Conservation (phyloP, 1,140 invertebrate species). For the Conus betulinus region DNA sequence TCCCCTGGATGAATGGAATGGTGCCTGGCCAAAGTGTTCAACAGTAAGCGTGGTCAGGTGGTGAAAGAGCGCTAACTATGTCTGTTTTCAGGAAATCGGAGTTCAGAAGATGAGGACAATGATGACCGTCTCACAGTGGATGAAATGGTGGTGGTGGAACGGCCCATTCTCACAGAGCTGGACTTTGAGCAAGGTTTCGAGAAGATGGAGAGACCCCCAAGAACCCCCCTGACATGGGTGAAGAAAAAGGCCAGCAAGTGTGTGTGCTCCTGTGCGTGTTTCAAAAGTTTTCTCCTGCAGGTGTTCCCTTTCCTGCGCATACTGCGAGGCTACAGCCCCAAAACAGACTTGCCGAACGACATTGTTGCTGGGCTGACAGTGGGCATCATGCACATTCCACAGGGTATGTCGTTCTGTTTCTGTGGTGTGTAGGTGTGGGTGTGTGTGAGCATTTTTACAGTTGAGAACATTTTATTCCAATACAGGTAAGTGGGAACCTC, state of each 20-base stretch:
- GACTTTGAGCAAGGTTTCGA: slow-evolving; percentile 72
- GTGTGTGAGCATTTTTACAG: not conserved
- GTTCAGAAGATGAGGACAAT: slow-evolving; percentile 27
- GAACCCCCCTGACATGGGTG: slow-evolving; percentile 45
- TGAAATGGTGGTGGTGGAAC: slow-evolving; percentile 61
- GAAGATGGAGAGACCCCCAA: slow-evolving; percentile 39
- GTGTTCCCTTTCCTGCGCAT: slow-evolving; percentile 71
- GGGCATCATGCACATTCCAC: slow-evolving; percentile 79
- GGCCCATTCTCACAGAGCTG: slow-evolving; percentile 71
- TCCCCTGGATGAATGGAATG: not conserved
- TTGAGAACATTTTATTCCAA: not conserved
- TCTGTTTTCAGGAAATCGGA: slow-evolving; percentile 20
- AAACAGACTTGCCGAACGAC: slow-evolving; percentile 71
- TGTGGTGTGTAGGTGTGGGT: not conserved
- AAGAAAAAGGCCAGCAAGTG: slow-evolving; percentile 57
- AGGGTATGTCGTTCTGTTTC: slow-evolving; percentile 70
- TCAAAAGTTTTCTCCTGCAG: slow-evolving; percentile 55
- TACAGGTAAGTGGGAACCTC: too few relatives aligned
- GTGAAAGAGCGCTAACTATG: not conserved
- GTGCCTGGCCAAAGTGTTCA: not conserved
- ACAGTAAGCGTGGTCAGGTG: not conserved
- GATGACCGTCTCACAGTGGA: slow-evolving; percentile 39
- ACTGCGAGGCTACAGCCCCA: slow-evolving; percentile 71
- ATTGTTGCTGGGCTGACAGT: slow-evolving; percentile 77
- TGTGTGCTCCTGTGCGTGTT: slow-evolving; percentile 59